Evolutionary conservation across 2,888 invertebrate species (phyloP).

Genomic region (Andrena bucephala): DNA sequence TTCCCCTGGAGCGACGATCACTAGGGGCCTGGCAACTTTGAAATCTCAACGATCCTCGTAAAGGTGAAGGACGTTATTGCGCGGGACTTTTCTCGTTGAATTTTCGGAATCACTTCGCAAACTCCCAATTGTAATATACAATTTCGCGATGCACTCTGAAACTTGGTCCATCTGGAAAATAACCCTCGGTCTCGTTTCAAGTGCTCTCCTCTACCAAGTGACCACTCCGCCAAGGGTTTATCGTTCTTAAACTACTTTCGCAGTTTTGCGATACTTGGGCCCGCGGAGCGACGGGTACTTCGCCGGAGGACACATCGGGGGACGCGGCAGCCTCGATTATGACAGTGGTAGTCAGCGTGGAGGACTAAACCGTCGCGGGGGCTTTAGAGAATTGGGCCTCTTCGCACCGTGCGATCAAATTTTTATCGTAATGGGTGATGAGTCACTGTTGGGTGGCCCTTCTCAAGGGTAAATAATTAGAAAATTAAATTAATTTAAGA

Average conservation of each 20-base stretch:
- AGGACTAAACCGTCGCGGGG: too few relatives aligned
- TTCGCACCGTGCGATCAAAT: too few relatives aligned
- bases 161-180: constrained; percentile 63
- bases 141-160: constrained; percentile 57
- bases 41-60: constrained; percentile 24
- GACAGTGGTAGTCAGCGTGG: too few relatives aligned
- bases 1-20: neutral
- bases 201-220: constrained; percentile 25
- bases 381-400: too few relatives aligned
- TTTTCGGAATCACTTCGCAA: constrained; percentile 54
- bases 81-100: constrained; percentile 38
- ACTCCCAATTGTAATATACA: constrained; percentile 47
- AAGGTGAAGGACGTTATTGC: constrained; percentile 42
- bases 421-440: too few relatives aligned
- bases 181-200: constrained; percentile 29
- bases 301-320: neutral
- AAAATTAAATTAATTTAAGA: too few relatives aligned
- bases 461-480: too few relatives aligned
- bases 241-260: constrained; percentile 52
- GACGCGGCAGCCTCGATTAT: neutral
- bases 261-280: constrained; percentile 47
- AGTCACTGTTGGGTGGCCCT: too few relatives aligned
- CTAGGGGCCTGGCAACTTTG: constrained; percentile 9
- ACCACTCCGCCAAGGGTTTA: constrained; percentile 49
- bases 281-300: constrained; percentile 22